Evolutionary conservation across 1,140 invertebrate genomes (phyloP).

Genomic region (Neomicropteryx cornuta): DNA sequence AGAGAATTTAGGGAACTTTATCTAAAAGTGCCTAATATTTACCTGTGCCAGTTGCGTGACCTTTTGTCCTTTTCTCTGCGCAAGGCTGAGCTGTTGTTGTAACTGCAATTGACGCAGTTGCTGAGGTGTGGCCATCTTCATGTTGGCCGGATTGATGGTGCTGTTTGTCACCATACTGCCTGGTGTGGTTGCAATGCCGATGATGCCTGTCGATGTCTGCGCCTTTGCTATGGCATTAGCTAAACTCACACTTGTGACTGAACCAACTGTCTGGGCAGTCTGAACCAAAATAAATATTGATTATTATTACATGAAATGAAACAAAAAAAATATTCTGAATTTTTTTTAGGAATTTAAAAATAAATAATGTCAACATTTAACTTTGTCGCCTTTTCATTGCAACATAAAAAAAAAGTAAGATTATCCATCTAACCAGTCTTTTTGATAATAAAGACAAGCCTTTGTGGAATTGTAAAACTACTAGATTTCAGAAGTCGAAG

Average conservation of each 20-base stretch:
- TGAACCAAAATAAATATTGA: no score
- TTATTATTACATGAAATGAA: no score
- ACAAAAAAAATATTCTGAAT: no score
- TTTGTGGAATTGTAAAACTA: no score
- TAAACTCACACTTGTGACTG: not conserved
- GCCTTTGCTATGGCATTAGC: conserved; percentile 15
- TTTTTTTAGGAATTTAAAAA: no score
- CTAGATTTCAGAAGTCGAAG: no score
- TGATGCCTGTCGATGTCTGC: conserved; percentile 37
- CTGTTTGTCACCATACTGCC: conserved; percentile 28
- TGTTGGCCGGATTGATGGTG: conserved; percentile 29
- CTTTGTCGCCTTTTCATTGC: no score
- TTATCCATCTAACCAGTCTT: no score
- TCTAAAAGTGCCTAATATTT: conserved; percentile 6
- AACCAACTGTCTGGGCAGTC: conserved; percentile 12
- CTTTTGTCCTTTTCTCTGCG: conserved; percentile 47
- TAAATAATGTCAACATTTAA: no score
- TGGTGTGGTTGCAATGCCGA: conserved; percentile 29
- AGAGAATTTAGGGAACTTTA: conserved; percentile 18
- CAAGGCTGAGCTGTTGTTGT: conserved; percentile 51
- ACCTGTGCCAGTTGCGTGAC: conserved; percentile 38
- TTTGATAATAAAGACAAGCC: no score
- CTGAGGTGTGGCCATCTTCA: conserved; percentile 46
- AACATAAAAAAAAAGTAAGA: no score
- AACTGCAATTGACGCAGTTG: conserved; percentile 58